These are phyloP conservation scores for Notolabrus celidotus DNA, from an alignment of 2,797 vertebrate genomes.

Conservation along the genomic window DNA sequence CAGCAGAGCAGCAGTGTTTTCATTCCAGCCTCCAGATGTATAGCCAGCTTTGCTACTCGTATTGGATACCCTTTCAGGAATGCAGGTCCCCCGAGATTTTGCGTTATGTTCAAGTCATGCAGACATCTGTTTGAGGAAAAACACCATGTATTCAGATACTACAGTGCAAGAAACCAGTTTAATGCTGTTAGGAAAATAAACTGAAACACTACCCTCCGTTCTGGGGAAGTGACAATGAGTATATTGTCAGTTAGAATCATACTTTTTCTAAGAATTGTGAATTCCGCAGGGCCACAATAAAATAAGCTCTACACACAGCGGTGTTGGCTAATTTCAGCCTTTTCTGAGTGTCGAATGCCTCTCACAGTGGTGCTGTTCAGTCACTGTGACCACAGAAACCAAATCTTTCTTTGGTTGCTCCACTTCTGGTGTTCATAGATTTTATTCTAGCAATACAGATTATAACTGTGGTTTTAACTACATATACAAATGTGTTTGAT, in stretches of 20 bases:
- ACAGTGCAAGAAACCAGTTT: conserved; percentile 26
- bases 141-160: conserved; percentile 51
- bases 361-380: conserved; percentile 34
- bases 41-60: conserved; percentile 50
- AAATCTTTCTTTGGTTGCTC: conserved; percentile 41
- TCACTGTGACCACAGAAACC: conserved; percentile 39
- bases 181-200: conserved; percentile 26
- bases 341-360: conserved; percentile 32
- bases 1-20: conserved; percentile 60
- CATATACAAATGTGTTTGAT: conserved; percentile 30
- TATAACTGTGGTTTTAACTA: conserved; percentile 33
- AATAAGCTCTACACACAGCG: conserved; percentile 24
- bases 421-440: conserved; percentile 33
- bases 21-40: conserved; percentile 73
- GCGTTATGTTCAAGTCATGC: conserved; percentile 61
- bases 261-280: conserved; percentile 18
- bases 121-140: conserved; percentile 70
- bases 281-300: conserved; percentile 24
- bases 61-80: conserved; percentile 67
- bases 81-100: conserved; percentile 68
- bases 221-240: conserved; percentile 30
- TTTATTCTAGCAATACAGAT: conserved; percentile 33
- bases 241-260: conserved; percentile 25
- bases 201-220: conserved; percentile 26
- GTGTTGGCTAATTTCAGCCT: conserved; percentile 35